Evolutionary conservation across 2,113 vertebrate species (phyloP), one percentile per base, ranked within the genome.

Genomic region (Oncorhynchus nerka): DNA sequence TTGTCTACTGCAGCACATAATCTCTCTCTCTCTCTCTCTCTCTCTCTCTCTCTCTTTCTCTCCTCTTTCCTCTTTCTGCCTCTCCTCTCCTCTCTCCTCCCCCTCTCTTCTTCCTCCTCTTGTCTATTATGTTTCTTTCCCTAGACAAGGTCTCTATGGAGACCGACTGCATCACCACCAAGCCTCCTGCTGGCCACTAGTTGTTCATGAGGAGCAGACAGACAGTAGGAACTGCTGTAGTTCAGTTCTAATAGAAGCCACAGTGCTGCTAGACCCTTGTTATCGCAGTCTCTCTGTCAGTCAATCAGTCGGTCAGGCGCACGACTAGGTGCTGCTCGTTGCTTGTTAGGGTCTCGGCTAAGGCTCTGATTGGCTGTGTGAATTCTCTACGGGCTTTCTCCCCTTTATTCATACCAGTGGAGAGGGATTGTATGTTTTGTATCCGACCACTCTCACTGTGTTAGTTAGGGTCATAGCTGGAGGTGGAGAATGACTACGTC

Each of bases 1-100:
- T 80, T 87, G 86, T 86, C 70, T 80, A 64, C 72, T 81, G 75
- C 74, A 79, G 55, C 32, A 77, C 55, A 74, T 81, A 82, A 74
- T 45, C 39, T 39, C 34, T 39, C 22, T 32, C 48, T 39, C 32
- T 65, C 59, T 39, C 39, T 30, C 45, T 55, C 24, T 28, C 12
- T 20, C 71, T 26, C 57, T 4, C 4, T 4, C 4, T 51, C 51
- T 59, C 45, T 8, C 26, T 39, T 26, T 9, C 30, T 49, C 59
- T 24, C 24, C 48, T 61, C 28, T 39, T 9, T 39, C 39, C 39
- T 39, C 2, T 45, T 3, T 45, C 39, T 45, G 8, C 45, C 34
- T 48, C 39, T n/a, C 59, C 45, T 39, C 57, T 30, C 28, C 30
- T 32, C 28, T 64, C 72, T 45, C 72, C 26, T 55, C 24, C n/a